Percentiles rank a stretch among this genome's conserved stretches.
These are phyloP conservation scores for Calliopum simillimum DNA, from an alignment of 2,888 invertebrate genomes.

Conservation along the genomic window DNA sequence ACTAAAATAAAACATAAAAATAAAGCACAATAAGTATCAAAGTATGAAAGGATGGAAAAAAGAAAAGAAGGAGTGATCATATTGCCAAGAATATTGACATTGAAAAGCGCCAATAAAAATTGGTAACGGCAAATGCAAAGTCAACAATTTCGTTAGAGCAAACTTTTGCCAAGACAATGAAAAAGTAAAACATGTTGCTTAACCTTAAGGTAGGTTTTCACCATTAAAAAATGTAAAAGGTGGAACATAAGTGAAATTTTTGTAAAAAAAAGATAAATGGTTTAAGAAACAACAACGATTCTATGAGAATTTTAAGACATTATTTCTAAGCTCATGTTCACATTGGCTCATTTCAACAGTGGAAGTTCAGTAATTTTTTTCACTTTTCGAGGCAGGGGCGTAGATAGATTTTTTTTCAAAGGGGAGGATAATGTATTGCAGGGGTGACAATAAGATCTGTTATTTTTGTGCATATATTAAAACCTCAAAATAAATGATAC, in stretches of 20 bases:
- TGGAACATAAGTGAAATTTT: not conserved
- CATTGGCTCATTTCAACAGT: no score
- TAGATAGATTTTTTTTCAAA: no score
- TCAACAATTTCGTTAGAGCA: constrained; percentile 22
- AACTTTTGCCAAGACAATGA: not conserved
- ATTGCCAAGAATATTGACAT: not conserved
- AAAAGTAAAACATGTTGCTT: constrained; percentile 20
- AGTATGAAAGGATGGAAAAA: not conserved
- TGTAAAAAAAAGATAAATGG: not conserved
- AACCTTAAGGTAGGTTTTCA: constrained; percentile 28
- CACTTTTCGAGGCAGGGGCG: no score
- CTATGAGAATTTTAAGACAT: no score
- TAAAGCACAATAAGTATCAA: not conserved
- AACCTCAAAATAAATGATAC: no score
- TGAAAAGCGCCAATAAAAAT: not conserved
- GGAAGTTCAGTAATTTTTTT: no score
- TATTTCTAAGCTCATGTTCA: no score
- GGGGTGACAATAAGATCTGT: no score
- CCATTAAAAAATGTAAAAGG: not conserved
- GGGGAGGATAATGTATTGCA: no score
- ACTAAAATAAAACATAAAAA: constrained; percentile 11
- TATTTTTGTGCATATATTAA: no score
- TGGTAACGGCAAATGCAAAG: not conserved
- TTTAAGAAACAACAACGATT: no score
- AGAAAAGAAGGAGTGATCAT: no score